Evolutionary conservation across 2,888 invertebrate species (phyloP), one percentile per base, ranked within the genome.

Genomic region (Andrena flavipes): DNA sequence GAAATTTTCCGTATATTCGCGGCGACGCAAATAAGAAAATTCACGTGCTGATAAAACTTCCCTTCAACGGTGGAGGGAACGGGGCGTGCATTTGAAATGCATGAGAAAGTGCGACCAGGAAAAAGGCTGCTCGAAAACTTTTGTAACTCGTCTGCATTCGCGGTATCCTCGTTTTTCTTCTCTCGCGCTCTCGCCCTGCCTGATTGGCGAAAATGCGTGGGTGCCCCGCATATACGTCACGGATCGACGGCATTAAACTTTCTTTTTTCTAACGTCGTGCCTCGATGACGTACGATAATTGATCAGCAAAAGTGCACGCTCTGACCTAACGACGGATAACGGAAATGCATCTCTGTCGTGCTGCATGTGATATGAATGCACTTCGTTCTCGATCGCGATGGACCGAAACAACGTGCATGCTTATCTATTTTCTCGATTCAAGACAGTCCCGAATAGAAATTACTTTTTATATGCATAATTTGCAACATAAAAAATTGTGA

Each of bases 261-360:
- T 72, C 71, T 65, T 71, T 42, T 7, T 13, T 7, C 70, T 20
- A 79, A 65, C 69, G 35, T 74, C 62, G 70, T 72, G 71, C 42
- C 74, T 77, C 81, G 77, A 75, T 82, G 82, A 82, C 64, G 79
- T 69, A 60, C 72, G 68, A 64, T 48, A 64, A 75, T 75, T 33
- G 62, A 69, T 77, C 42, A 20, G 54, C 60, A 77, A 77, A 82
- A 73, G 64, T 77, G 69, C 51, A 64, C 16, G 26, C n/a, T 42
- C 1, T 35, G n/a, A 68, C 26, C 30, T 69, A 67, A 30, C 51
- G 75, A 26, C 49, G 63, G 59, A 54, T 67, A 69, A 67, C 23
- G 7, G 60, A 48, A 13, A 54, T 74, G 42, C 26, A 30, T 68
- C 63, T 33, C 13, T 30, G 23, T 68, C 65, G 33, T 10, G 20